phyloP scores from a whole-genome alignment of 2,888 invertebrate genomes.

The Xestobium rufovillosum region DNA sequence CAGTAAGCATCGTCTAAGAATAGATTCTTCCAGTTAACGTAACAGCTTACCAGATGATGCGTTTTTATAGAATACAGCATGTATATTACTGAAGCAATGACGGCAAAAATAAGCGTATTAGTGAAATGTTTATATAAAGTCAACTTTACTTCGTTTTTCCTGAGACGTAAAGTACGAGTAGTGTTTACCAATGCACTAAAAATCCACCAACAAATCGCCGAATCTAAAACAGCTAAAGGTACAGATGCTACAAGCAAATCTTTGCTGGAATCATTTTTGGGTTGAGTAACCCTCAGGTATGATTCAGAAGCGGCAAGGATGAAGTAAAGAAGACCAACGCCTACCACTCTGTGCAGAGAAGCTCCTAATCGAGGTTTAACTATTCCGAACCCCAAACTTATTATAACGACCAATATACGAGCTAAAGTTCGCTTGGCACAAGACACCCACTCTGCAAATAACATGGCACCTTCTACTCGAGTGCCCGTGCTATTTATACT shows the following conservation, averaged over 20 bases:
- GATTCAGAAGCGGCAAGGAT: slow-evolving; percentile 79
- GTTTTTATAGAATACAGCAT: slow-evolving; percentile 89
- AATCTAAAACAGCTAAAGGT: slow-evolving; percentile 78
- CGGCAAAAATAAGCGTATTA: slow-evolving; percentile 86
- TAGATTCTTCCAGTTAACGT: slow-evolving; percentile 81
- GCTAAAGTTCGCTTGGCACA: slow-evolving; percentile 87
- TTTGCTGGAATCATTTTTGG: slow-evolving; percentile 52
- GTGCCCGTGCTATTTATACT: slow-evolving; percentile 63
- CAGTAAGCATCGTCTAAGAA: slow-evolving; percentile 96
- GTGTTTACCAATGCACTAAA: slow-evolving; percentile 82
- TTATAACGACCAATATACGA: slow-evolving; percentile 88
- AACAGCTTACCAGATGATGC: slow-evolving; percentile 67
- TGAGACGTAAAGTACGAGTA: slow-evolving; percentile 76
- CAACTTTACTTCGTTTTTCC: slow-evolving; percentile 85
- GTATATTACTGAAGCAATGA: slow-evolving; percentile 82
- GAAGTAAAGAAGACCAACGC: slow-evolving; percentile 77
- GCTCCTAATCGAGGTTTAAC: slow-evolving; percentile 89
- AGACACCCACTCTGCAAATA: slow-evolving; percentile 85
- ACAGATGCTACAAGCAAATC: slow-evolving; percentile 71
- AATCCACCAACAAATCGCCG: slow-evolving; percentile 92
- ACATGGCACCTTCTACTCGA: slow-evolving; percentile 61
- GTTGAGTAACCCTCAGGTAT: slow-evolving; percentile 65
- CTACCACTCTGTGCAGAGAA: slow-evolving; percentile 80
- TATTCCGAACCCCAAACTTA: slow-evolving; percentile 91
- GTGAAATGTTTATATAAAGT: slow-evolving; percentile 89